Evolutionary conservation across 2,113 vertebrate genomes (phyloP).

Genomic region (Rhombomys opimus): DNA sequence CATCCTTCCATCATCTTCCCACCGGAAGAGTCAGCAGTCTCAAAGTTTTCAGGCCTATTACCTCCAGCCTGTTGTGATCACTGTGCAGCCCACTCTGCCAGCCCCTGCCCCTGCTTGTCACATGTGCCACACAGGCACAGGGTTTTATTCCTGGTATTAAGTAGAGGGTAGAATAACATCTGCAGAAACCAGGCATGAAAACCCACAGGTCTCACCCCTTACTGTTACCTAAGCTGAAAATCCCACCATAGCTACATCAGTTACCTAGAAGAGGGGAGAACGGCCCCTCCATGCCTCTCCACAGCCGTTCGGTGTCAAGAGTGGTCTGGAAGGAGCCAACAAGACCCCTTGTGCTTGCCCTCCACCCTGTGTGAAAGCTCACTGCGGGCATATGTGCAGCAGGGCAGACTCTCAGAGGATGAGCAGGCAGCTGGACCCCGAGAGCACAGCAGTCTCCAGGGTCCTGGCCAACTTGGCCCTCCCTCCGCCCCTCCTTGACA

Average conservation of each 20-base stretch:
- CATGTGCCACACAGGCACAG: accelerated
- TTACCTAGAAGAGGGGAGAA: not conserved
- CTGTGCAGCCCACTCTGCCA: not conserved
- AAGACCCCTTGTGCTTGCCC: not conserved
- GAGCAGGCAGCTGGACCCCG: too few species aligned
- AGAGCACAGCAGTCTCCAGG: too few species aligned
- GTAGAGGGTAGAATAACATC: not conserved
- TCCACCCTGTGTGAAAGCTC: not conserved
- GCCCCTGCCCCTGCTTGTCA: accelerated
- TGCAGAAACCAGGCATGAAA: not conserved
- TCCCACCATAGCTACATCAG: not conserved
- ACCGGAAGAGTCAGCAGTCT: not conserved
- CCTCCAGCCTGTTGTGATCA: too few species aligned
- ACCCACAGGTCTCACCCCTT: not conserved
- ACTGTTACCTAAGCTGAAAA: not conserved
- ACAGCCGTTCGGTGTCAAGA: not conserved
- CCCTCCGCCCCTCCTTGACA: not conserved
- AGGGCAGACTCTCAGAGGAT: not conserved
- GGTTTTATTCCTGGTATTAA: not conserved
- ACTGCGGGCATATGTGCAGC: not conserved
- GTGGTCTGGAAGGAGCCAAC: not conserved
- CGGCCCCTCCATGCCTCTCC: too few species aligned
- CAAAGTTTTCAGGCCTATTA: not conserved
- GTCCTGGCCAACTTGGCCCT: not conserved
- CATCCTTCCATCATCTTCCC: not conserved